phyloP scores from a whole-genome alignment of 92 coral and sea anemone genomes.

The Zoanthus sansibaricus region DNA sequence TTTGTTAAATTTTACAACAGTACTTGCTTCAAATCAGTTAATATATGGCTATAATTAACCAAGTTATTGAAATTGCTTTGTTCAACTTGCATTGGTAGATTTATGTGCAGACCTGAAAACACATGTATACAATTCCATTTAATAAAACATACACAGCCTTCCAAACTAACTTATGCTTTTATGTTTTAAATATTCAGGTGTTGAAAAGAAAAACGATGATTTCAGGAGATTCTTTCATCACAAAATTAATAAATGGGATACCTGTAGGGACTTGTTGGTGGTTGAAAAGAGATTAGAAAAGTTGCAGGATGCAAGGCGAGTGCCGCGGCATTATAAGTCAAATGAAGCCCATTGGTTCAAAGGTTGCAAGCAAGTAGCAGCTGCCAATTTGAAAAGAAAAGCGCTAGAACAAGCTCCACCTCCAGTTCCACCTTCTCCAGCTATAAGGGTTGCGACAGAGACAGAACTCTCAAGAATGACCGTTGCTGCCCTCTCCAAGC shows the following conservation, averaged over 20 bases:
- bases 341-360: not conserved
- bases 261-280: constrained; percentile 8
- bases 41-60: too few relatives aligned
- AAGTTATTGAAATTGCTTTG: too few relatives aligned
- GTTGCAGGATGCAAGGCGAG: constrained; percentile 9
- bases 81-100: too few relatives aligned
- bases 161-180: not conserved
- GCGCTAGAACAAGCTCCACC: not conserved
- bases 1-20: too few relatives aligned
- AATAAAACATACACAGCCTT: not conserved
- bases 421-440: not conserved
- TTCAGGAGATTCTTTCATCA: not conserved
- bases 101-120: too few relatives aligned
- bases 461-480: constrained; percentile 12
- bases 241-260: not conserved
- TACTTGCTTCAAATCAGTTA: too few relatives aligned
- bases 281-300: not conserved
- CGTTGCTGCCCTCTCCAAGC: not conserved
- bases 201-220: not conserved
- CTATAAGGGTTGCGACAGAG: not conserved
- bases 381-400: not conserved
- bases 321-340: not conserved
- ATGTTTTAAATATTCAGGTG: not conserved
- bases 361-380: not conserved
- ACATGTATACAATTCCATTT: too few relatives aligned